Conservation (phyloP, 1,140 invertebrate species). For the Bombus soroeensis region DNA sequence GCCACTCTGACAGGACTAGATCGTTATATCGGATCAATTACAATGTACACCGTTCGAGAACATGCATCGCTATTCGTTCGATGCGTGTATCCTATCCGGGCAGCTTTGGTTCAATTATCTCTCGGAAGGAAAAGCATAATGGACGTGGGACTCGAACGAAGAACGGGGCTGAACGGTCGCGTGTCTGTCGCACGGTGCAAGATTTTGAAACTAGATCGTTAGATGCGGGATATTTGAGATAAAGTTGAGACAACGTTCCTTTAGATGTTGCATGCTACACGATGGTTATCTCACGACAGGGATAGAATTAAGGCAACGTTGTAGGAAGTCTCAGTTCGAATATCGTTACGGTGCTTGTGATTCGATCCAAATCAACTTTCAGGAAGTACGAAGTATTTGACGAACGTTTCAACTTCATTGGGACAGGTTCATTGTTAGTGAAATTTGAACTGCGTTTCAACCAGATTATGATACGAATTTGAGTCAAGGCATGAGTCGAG, state of each 20-base stretch:
- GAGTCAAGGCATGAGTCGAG: no score
- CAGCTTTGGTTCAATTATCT: slow-evolving; percentile 36
- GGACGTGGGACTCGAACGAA: background rate
- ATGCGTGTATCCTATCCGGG: slow-evolving; percentile 1
- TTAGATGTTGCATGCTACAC: background rate
- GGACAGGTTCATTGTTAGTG: no score
- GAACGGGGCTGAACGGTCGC: background rate
- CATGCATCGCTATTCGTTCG: slow-evolving; percentile 23
- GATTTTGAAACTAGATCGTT: slow-evolving; percentile 6
- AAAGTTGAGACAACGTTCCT: background rate
- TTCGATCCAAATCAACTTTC: background rate
- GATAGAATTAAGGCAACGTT: background rate
- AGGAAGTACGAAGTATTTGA: background rate
- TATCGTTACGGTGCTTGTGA: background rate
- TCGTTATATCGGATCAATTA: slow-evolving; percentile 55
- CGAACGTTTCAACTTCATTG: no score
- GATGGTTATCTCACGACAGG: background rate
- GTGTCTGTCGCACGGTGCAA: background rate
- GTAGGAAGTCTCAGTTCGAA: background rate
- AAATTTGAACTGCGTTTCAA: no score
- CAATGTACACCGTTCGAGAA: slow-evolving; percentile 35
- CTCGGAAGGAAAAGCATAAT: slow-evolving; percentile 5
- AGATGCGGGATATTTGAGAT: background rate
- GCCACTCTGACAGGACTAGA: slow-evolving; percentile 31
- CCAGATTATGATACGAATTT: no score